phyloP scores from a whole-genome alignment of 1,140 invertebrate genomes.

The Bombus affinis region DNA sequence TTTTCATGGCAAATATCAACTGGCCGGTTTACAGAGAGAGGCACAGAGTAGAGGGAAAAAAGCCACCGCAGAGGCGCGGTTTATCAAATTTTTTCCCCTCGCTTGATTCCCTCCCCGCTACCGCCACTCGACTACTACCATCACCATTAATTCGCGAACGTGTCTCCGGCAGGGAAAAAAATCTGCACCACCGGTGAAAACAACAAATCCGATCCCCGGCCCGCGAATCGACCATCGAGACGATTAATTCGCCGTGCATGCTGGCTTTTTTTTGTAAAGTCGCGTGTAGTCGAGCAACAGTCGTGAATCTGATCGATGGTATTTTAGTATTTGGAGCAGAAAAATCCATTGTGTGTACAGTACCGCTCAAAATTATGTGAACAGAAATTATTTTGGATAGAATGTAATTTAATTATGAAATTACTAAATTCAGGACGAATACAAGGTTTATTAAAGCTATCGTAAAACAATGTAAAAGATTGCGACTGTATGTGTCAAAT shows the following conservation, averaged over 20 bases:
- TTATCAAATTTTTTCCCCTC: slow-evolving; percentile 57
- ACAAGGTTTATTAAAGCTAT: too few relatives aligned
- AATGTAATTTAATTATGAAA: neutral
- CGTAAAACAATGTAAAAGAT: too few relatives aligned
- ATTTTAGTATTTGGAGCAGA: neutral
- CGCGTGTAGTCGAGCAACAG: neutral
- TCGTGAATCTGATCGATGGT: neutral
- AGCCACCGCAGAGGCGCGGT: slow-evolving; percentile 12
- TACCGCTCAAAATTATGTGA: neutral
- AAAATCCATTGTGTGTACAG: neutral
- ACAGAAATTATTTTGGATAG: neutral
- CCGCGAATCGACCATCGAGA: slow-evolving; percentile 31
- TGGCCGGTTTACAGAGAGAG: neutral
- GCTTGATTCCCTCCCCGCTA: neutral
- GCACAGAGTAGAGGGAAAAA: neutral
- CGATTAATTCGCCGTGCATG: slow-evolving; percentile 27
- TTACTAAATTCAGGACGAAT: neutral
- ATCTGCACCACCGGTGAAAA: slow-evolving; percentile 23
- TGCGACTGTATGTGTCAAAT: neutral
- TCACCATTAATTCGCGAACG: slow-evolving; percentile 24
- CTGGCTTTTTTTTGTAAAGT: neutral
- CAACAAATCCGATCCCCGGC: neutral
- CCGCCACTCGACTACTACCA: neutral
- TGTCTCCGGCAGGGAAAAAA: slow-evolving; percentile 16
- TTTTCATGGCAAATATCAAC: slow-evolving; percentile 46